Base-by-base conservation (phyloP, 2,113 vertebrate genomes). In the Arvicanthis niloticus region DNA sequence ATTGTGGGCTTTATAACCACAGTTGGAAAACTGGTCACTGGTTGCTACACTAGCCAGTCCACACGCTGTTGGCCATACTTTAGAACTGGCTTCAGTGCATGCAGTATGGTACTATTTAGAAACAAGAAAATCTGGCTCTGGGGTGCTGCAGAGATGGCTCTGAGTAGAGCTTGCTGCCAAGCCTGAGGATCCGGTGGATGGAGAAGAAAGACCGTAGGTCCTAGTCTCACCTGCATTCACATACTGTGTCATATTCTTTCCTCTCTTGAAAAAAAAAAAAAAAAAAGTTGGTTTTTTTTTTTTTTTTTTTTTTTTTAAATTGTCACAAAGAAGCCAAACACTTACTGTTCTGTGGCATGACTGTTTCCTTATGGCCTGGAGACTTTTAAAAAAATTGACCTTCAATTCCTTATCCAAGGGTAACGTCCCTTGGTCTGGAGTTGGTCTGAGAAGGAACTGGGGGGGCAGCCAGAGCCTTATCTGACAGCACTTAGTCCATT, bases 31-130 rank as follows among this genome's bases (percentile, higher is more conserved):
- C 31, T 3, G 76, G 67, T 62, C 81, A 40, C 70, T 22, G 11
- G 88, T 93, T 88, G 78, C 78, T 77, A 3, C 85, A 68, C 22
- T 62, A 60, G 78, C 88, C 45, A 51, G 22, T 87, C 51, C 72
- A n/a, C 45, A 22, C 42, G 40, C 42, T 70, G 15, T 16, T 82
- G 73, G 62, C 26, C 8, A 34, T 67, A 82, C 29, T 96, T 78
- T 22, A 51, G 12, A 92, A 40, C 81, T 80, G 4, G 81, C 85
- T 96, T 76, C 78, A 7, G 48, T 76, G 81, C 48, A 70, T 58
- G 56, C 37, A 89, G 29, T 60, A 58, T 77, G 62, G 60, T 48
- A 42, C 73, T 37, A 3, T 73, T 92, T 78, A 96, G 29, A 91
- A 62, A 34, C 34, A 62, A 68, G 68, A 40, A 34, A 40, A 31